Evolutionary conservation across 2,797 vertebrate species (phyloP).

Genomic region (Morelia viridis): DNA sequence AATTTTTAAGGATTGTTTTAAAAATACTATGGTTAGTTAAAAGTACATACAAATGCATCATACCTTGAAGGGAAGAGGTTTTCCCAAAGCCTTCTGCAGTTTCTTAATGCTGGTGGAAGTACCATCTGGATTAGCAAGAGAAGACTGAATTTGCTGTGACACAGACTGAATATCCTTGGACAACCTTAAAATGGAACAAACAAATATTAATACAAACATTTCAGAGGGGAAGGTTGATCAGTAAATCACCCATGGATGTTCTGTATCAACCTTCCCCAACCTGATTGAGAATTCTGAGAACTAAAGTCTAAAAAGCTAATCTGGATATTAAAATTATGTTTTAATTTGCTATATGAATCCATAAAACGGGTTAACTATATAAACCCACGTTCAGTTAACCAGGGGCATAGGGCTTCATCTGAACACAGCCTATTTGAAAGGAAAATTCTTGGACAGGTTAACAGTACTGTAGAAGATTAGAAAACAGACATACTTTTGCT

Average conservation of each 20-base stretch:
- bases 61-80: slow-evolving; percentile 94
- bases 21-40: neutral
- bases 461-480: neutral
- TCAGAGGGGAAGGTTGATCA: neutral
- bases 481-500: slow-evolving; percentile 79
- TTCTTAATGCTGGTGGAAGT: slow-evolving; percentile 80
- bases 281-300: neutral
- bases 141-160: slow-evolving; percentile 85
- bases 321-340: neutral
- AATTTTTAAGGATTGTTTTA: neutral
- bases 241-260: neutral
- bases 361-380: neutral
- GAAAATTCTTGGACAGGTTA: neutral
- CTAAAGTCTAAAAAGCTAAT: neutral
- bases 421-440: neutral
- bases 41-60: neutral
- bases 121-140: slow-evolving; percentile 78
- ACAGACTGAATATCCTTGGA: slow-evolving; percentile 86
- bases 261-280: neutral
- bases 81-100: slow-evolving; percentile 89
- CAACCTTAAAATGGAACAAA: slow-evolving; percentile 69
- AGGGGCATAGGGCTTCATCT: neutral
- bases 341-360: neutral
- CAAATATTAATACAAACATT: neutral
- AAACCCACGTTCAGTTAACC: neutral